phyloP scores from a whole-genome alignment of 2,797 vertebrate species.

The Knipowitschia caucasica region DNA sequence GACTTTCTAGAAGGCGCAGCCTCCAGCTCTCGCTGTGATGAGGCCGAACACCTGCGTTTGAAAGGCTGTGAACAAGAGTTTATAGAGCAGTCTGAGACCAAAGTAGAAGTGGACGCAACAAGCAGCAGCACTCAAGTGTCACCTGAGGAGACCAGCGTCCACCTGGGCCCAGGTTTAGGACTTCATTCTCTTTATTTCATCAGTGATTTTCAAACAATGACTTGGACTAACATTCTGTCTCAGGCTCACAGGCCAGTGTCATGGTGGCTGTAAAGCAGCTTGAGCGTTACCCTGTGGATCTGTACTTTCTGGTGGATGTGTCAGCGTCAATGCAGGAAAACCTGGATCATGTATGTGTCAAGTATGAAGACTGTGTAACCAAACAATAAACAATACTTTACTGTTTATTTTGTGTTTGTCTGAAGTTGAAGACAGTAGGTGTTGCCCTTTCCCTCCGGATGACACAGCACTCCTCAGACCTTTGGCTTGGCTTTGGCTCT shows the following conservation, averaged over 20 bases:
- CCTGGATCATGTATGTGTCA: slow-evolving; percentile 81
- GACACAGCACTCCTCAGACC: slow-evolving; percentile 87
- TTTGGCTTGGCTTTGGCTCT: slow-evolving; percentile 93
- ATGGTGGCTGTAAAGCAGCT: slow-evolving; percentile 85
- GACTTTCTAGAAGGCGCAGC: slow-evolving; percentile 81
- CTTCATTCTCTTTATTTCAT: background rate
- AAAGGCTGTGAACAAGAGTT: slow-evolving; percentile 84
- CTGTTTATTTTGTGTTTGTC: background rate
- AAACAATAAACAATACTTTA: background rate
- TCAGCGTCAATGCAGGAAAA: slow-evolving; percentile 96
- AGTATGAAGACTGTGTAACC: too few species aligned
- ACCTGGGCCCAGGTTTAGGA: slow-evolving; percentile 84
- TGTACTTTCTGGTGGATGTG: slow-evolving; percentile 97
- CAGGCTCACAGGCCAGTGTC: slow-evolving; percentile 86
- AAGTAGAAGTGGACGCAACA: slow-evolving; percentile 75
- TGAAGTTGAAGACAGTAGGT: slow-evolving; percentile 86
- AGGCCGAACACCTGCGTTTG: slow-evolving; percentile 78
- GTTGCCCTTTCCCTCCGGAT: slow-evolving; percentile 89
- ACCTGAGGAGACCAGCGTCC: slow-evolving; percentile 82
- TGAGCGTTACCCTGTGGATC: slow-evolving; percentile 91
- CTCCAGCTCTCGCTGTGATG: slow-evolving; percentile 84
- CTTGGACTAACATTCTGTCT: slow-evolving; percentile 15
- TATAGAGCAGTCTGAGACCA: slow-evolving; percentile 81
- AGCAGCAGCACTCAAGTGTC: slow-evolving; percentile 84
- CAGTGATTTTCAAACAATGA: background rate